Evolutionary conservation across 2,888 invertebrate species (phyloP).

Genomic region (Cantharis lateralis): DNA sequence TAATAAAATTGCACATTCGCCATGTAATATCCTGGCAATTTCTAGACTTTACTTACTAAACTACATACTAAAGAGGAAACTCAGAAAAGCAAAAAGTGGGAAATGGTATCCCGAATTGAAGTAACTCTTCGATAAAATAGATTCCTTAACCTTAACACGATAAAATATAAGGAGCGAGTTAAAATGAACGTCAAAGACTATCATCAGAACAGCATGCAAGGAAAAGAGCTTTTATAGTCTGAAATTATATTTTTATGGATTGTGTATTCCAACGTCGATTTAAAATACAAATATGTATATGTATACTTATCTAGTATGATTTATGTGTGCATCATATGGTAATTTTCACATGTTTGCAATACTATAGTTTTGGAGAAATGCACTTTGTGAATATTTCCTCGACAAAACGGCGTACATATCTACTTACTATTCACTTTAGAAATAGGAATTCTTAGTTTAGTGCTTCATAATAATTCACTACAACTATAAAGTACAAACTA

Average conservation of each 20-base stretch:
- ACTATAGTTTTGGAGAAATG: background rate
- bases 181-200: background rate
- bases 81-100: background rate
- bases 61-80: background rate
- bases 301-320: background rate
- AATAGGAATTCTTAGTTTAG: background rate
- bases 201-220: background rate
- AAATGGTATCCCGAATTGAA: background rate
- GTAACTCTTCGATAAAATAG: background rate
- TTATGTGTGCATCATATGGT: background rate
- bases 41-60: background rate
- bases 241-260: background rate
- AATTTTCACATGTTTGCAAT: background rate
- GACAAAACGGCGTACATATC: background rate
- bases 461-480: background rate
- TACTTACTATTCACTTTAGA: background rate
- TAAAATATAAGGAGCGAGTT: background rate
- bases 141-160: background rate
- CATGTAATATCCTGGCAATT: background rate
- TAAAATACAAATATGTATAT: background rate
- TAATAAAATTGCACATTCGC: background rate
- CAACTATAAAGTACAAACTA: background rate
- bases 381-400: background rate
- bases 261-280: background rate
- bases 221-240: background rate